Percentiles rank a stretch among this genome's conserved stretches.
phyloP scores from a whole-genome alignment of 2,888 invertebrate species.

The Trichopoda pennipes region DNA sequence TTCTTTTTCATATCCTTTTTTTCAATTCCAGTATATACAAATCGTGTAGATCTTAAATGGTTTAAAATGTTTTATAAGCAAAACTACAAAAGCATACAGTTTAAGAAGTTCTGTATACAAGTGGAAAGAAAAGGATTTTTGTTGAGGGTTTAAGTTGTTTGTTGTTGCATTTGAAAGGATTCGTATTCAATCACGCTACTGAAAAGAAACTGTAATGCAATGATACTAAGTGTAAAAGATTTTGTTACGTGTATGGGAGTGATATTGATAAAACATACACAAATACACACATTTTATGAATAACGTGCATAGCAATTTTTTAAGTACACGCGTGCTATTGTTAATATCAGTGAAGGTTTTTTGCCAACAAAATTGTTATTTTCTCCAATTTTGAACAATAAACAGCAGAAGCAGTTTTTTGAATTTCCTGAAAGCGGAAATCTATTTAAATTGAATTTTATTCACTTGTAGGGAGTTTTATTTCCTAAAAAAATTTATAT shows the following conservation, averaged over 20 bases:
- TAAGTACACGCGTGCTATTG: conserved; percentile 40
- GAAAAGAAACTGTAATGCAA: conserved; percentile 41
- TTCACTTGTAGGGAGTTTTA: conserved; percentile 66
- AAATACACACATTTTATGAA: background rate
- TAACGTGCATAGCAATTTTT: conserved; percentile 24
- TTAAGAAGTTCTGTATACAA: conserved; percentile 13
- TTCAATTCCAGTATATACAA: background rate
- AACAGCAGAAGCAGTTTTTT: conserved; percentile 70
- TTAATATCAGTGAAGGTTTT: conserved; percentile 19
- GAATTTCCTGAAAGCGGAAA: conserved; percentile 79
- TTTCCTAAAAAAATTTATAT: background rate
- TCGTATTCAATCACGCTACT: conserved; percentile 40
- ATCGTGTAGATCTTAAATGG: conserved; percentile 18
- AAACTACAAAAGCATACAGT: background rate
- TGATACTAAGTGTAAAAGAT: conserved; percentile 22
- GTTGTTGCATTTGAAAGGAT: conserved; percentile 24
- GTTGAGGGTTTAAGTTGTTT: background rate
- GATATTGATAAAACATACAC: conserved; percentile 46
- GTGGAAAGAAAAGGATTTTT: background rate
- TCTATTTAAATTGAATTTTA: conserved; percentile 78
- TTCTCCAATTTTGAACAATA: conserved; percentile 39
- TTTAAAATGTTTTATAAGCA: background rate
- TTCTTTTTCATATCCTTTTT: background rate
- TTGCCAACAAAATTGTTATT: conserved; percentile 21
- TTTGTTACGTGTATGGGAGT: conserved; percentile 29